A percentile compares a stretch with the other conserved stretches of the same genome.
Evolutionary conservation across 2,113 vertebrate genomes (phyloP).

Genomic region (Agelaius tricolor): DNA sequence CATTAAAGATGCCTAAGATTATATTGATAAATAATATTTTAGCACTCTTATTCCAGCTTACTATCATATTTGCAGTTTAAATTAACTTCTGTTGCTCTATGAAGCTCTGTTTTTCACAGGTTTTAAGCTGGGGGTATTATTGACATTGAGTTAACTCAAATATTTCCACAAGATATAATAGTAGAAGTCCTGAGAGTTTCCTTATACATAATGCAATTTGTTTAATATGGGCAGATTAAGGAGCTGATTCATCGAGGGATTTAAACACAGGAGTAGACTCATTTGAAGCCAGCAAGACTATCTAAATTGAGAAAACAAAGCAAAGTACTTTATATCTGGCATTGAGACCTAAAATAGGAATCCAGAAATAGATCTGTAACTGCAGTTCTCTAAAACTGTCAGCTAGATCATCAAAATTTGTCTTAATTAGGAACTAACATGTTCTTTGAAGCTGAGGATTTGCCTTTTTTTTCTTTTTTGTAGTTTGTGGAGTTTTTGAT

Average conservation of each 20-base stretch:
- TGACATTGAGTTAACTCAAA: not conserved
- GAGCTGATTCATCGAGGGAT: not conserved
- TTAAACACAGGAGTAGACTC: not conserved
- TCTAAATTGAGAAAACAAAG: not conserved
- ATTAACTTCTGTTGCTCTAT: not conserved
- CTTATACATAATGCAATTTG: not conserved
- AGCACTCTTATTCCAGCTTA: not conserved
- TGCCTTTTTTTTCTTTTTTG: not conserved
- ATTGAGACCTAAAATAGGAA: not conserved
- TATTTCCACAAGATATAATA: not conserved
- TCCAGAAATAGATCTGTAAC: not conserved
- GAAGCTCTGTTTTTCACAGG: not conserved
- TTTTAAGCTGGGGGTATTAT: not conserved
- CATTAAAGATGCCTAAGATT: not conserved
- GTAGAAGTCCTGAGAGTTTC: not conserved
- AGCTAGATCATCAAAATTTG: not conserved
- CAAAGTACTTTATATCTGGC: not conserved
- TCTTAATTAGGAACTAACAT: not conserved
- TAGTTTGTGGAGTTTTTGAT: not conserved
- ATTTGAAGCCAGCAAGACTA: not conserved
- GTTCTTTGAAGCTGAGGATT: not conserved
- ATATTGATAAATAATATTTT: not conserved
- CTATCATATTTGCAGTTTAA: not conserved
- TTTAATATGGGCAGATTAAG: not conserved
- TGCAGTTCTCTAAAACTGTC: not conserved